Percentiles rank a stretch among this genome's conserved stretches.
phyloP scores from a whole-genome alignment of 2,888 invertebrate genomes.

The Silvanus unidentatus region DNA sequence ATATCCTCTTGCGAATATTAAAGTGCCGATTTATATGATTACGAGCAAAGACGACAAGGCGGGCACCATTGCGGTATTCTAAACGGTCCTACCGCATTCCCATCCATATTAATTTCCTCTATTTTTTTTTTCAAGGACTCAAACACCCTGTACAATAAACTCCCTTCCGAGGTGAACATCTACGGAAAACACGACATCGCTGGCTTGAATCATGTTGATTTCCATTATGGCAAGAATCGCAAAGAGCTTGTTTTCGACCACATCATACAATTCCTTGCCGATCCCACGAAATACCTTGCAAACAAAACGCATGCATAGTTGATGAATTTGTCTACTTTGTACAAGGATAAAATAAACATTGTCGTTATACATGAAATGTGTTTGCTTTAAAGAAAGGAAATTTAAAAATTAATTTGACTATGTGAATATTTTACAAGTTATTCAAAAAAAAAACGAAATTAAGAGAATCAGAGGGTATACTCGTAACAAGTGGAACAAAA shows the following conservation, averaged over 20 bases:
- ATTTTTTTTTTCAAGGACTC: conserved; percentile 9
- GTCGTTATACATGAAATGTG: too few species aligned
- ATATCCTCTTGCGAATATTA: conserved; percentile 14
- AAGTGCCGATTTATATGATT: conserved; percentile 12
- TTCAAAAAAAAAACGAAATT: too few species aligned
- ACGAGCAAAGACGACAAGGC: conserved; percentile 9
- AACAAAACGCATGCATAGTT: too few species aligned
- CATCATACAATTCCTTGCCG: conserved; percentile 5
- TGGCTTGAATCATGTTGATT: conserved; percentile 12
- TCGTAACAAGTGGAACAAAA: too few species aligned
- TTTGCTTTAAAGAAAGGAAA: too few species aligned
- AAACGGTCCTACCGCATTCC: neutral
- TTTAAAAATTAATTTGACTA: too few species aligned
- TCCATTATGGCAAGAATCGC: conserved; percentile 10
- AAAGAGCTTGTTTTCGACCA: conserved; percentile 5
- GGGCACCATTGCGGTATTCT: conserved; percentile 7
- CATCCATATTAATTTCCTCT: neutral
- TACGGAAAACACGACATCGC: conserved; percentile 10
- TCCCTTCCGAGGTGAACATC: conserved; percentile 8
- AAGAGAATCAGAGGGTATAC: too few species aligned
- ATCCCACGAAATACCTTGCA: neutral
- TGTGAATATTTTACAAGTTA: too few species aligned
- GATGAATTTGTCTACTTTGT: too few species aligned
- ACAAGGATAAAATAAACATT: too few species aligned
- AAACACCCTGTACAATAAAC: conserved; percentile 8